These are phyloP conservation scores for Sebastes miniatus DNA, from an alignment of 2,797 vertebrate genomes.

Conservation along the genomic window DNA sequence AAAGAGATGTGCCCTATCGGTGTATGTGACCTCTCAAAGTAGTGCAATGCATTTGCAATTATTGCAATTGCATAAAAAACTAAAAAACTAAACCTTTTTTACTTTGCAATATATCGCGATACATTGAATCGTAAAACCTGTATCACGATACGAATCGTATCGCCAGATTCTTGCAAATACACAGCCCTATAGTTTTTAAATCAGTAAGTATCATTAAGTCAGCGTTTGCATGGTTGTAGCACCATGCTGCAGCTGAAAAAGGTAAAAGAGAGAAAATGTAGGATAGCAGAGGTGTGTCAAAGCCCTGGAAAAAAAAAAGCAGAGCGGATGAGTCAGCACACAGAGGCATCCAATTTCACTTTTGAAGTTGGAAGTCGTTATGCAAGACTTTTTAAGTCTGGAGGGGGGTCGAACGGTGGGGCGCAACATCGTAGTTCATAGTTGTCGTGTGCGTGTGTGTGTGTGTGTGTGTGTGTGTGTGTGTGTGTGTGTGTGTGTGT, in stretches of 20 bases:
- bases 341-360: constrained; percentile 48
- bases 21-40: too few relatives aligned
- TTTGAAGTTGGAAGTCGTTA: constrained; percentile 57
- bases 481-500: neutral
- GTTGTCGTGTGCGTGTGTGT: neutral
- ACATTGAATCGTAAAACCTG: too few relatives aligned
- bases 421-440: constrained; percentile 14
- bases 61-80: too few relatives aligned
- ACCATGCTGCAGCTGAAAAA: constrained; percentile 15
- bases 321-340: constrained; percentile 67
- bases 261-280: constrained; percentile 10
- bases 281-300: constrained; percentile 34
- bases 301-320: constrained; percentile 8
- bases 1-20: too few relatives aligned
- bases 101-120: too few relatives aligned
- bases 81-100: too few relatives aligned
- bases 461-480: neutral
- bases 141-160: too few relatives aligned
- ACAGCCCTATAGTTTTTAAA: too few relatives aligned
- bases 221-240: constrained; percentile 5
- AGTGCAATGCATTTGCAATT: too few relatives aligned
- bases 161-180: rapidly evolving
- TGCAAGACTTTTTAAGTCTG: constrained; percentile 56
- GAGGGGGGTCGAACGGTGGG: constrained; percentile 43
- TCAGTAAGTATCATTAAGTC: neutral